A percentile compares a stretch with the other conserved stretches of the same genome.
phyloP scores from a whole-genome alignment of 2,797 vertebrate genomes.

The Esox lucius region DNA sequence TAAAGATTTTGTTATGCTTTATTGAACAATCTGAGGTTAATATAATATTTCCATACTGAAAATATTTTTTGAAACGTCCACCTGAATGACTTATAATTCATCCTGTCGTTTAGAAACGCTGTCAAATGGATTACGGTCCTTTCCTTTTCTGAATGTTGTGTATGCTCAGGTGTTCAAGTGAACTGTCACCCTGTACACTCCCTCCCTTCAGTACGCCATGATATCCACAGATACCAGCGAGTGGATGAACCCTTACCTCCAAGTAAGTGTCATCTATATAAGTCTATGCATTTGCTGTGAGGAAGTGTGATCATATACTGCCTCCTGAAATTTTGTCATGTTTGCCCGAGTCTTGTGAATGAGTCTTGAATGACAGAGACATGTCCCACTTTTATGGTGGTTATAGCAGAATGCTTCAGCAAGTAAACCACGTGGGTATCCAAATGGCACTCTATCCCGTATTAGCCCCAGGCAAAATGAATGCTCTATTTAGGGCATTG shows the following conservation, averaged over 20 bases:
- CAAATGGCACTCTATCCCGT: background rate
- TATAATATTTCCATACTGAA: background rate
- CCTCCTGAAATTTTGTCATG: background rate
- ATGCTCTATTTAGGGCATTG: background rate
- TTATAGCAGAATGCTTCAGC: background rate
- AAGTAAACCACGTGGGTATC: background rate
- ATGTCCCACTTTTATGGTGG: background rate
- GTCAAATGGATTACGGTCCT: background rate
- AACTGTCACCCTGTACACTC: conserved; percentile 88
- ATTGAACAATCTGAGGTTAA: background rate
- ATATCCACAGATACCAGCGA: conserved; percentile 94
- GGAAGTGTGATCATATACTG: background rate
- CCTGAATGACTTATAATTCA: background rate
- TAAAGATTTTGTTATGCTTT: background rate
- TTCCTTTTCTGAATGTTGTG: conserved; percentile 9
- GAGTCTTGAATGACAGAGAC: background rate
- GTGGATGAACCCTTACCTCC: conserved; percentile 97
- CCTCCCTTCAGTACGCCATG: conserved; percentile 91
- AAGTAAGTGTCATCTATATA: conserved; percentile 83
- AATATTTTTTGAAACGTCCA: background rate
- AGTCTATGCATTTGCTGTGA: conserved; percentile 1
- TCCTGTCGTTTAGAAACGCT: background rate
- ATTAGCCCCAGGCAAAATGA: background rate
- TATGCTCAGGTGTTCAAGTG: conserved; percentile 75
- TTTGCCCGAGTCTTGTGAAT: background rate